These are phyloP conservation scores for Gadus macrocephalus DNA, from an alignment of 2,113 vertebrate species.

Conservation along the genomic window DNA sequence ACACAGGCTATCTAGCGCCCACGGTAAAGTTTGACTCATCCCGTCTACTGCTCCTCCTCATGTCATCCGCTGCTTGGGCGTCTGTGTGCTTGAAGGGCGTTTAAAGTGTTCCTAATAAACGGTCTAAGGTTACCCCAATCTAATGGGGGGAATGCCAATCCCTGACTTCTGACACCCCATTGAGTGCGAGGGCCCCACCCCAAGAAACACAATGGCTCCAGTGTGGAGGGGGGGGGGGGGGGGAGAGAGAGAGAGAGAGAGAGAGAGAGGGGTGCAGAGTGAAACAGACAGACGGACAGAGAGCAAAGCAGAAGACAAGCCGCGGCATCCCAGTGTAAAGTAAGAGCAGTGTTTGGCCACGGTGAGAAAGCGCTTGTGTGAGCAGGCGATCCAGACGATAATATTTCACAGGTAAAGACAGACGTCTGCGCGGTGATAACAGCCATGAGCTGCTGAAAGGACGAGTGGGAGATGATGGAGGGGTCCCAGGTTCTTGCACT, in stretches of 20 bases:
- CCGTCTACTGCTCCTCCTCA: constrained; percentile 38
- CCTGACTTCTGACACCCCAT: constrained; percentile 80
- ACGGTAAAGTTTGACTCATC: constrained; percentile 20
- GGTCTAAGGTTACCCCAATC: constrained; percentile 75
- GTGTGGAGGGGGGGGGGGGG: constrained; percentile 25
- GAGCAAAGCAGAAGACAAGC: constrained; percentile 55
- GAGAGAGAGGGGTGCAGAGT: neutral
- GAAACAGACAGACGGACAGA: constrained; percentile 27
- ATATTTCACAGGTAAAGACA: constrained; percentile 68
- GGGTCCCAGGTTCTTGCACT: constrained; percentile 39
- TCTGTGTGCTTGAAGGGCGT: constrained; percentile 69
- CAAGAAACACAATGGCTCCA: constrained; percentile 71
- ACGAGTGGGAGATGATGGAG: constrained; percentile 54
- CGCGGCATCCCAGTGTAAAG: constrained; percentile 47
- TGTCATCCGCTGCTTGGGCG: constrained; percentile 72
- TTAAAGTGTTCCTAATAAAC: constrained; percentile 75
- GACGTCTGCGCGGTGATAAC: constrained; percentile 46
- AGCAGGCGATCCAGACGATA: constrained; percentile 42
- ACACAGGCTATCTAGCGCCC: constrained; percentile 38
- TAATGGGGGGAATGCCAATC: constrained; percentile 78
- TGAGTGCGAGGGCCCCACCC: constrained; percentile 74
- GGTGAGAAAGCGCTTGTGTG: constrained; percentile 39
- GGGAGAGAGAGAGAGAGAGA: constrained; percentile 9
- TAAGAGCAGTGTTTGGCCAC: constrained; percentile 39
- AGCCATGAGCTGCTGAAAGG: constrained; percentile 18